Conservation (phyloP, 1,140 invertebrate genomes). For the Chironomus striatipennis region DNA sequence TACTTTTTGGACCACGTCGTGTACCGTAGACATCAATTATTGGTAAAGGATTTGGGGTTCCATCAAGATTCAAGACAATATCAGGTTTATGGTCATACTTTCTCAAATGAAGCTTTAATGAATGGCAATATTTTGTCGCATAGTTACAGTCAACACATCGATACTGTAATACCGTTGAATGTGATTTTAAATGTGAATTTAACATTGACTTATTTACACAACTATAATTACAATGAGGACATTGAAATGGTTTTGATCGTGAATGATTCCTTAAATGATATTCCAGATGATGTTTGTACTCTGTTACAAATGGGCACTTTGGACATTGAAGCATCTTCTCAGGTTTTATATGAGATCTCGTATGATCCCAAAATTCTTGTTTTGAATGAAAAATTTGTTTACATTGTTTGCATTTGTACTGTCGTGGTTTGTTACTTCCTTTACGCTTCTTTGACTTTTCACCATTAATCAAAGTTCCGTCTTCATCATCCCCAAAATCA, state of each 20-base stretch:
- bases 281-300: conserved; percentile 97
- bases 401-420: conserved; percentile 88
- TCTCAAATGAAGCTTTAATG: conserved; percentile 87
- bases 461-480: conserved; percentile 55
- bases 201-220: conserved; percentile 99
- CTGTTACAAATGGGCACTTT: conserved; percentile 93
- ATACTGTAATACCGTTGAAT: conserved; percentile 95
- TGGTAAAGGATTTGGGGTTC: conserved; percentile 72
- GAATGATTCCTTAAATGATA: conserved; percentile 95
- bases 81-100: conserved; percentile 85
- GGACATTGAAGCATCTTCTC: conserved; percentile 88
- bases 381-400: conserved; percentile 76
- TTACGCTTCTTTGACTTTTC: conserved; percentile 73
- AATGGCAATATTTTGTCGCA: conserved; percentile 97
- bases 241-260: conserved; percentile 95
- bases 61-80: conserved; percentile 78
- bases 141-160: conserved; percentile 92
- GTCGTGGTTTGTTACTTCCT: conserved; percentile 42
- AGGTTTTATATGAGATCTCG: conserved; percentile 79
- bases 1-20: conserved; percentile 71
- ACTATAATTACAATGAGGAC: conserved; percentile 79
- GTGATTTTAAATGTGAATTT: conserved; percentile 96
- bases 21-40: conserved; percentile 89
- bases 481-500: conserved; percentile 53
- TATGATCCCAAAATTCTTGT: conserved; percentile 88